These are phyloP conservation scores for Labeo calbasu DNA, from an alignment of 2,797 vertebrate species.

Conservation along the genomic window DNA sequence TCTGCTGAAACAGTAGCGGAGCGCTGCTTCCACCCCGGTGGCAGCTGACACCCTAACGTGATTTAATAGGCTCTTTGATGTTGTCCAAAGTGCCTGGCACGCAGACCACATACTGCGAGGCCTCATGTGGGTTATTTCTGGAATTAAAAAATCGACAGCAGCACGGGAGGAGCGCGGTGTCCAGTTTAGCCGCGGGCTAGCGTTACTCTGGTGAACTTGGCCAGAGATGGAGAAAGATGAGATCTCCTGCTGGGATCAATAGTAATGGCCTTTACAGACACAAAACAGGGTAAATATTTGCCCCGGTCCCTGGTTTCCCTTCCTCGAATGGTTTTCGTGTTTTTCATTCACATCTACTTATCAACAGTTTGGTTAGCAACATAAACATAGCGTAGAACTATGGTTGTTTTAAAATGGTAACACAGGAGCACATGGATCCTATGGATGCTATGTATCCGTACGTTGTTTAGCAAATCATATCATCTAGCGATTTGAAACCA, in stretches of 20 bases:
- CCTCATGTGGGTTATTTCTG: slow-evolving; percentile 68
- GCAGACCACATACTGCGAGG: slow-evolving; percentile 64
- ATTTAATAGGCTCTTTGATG: slow-evolving; percentile 69
- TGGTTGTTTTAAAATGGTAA: slow-evolving; percentile 65
- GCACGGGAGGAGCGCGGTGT: slow-evolving; percentile 62
- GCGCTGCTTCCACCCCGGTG: slow-evolving; percentile 24
- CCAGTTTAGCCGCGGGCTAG: slow-evolving; percentile 66
- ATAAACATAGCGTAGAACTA: slow-evolving; percentile 58
- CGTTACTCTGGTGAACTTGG: slow-evolving; percentile 56
- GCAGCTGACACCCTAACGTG: slow-evolving; percentile 46
- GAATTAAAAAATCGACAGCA: slow-evolving; percentile 69
- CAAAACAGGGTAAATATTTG: slow-evolving; percentile 61
- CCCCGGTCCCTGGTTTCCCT: slow-evolving; percentile 17
- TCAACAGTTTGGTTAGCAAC: not conserved
- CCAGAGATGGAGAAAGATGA: slow-evolving; percentile 51
- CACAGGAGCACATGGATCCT: slow-evolving; percentile 81
- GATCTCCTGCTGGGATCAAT: slow-evolving; percentile 66
- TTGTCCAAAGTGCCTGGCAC: slow-evolving; percentile 65
- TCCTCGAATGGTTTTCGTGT: slow-evolving; percentile 19
- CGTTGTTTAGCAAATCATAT: slow-evolving; percentile 76
- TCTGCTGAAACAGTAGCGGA: slow-evolving; percentile 37
- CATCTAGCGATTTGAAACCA: slow-evolving; percentile 85
- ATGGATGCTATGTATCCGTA: slow-evolving; percentile 97
- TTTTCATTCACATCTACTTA: slow-evolving; percentile 30
- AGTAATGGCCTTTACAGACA: slow-evolving; percentile 53